Percentiles rank a stretch among this genome's conserved stretches.
phyloP scores from a whole-genome alignment of 2,888 invertebrate genomes.

The Colostygia pectinataria region DNA sequence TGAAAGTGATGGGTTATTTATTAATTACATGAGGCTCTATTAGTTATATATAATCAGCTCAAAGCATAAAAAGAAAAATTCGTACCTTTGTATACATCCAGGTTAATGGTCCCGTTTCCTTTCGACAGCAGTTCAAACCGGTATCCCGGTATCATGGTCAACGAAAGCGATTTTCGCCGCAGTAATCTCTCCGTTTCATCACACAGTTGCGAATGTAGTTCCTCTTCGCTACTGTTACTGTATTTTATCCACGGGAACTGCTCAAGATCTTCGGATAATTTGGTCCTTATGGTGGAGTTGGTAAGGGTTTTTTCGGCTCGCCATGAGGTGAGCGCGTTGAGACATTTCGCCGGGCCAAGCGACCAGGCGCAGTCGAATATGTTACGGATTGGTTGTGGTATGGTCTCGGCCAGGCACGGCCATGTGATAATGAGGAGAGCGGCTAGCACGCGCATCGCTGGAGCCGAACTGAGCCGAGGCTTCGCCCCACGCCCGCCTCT shows the following conservation, averaged over 20 bases:
- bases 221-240: slow-evolving; percentile 67
- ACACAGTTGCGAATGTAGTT: slow-evolving; percentile 75
- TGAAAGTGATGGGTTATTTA: too few species aligned
- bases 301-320: slow-evolving; percentile 67
- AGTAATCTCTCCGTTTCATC: slow-evolving; percentile 77
- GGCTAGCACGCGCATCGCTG: slow-evolving; percentile 75
- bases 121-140: slow-evolving; percentile 77
- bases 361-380: slow-evolving; percentile 52
- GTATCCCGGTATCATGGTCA: slow-evolving; percentile 78
- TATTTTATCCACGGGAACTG: slow-evolving; percentile 72
- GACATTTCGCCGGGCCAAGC: slow-evolving; percentile 78
- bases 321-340: slow-evolving; percentile 81
- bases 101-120: slow-evolving; percentile 71
- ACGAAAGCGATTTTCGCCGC: slow-evolving; percentile 70
- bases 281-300: slow-evolving; percentile 36
- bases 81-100: slow-evolving; percentile 78
- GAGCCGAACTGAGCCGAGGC: slow-evolving; percentile 59
- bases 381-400: slow-evolving; percentile 44
- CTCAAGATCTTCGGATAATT: slow-evolving; percentile 54
- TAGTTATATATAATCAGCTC: too few species aligned
- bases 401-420: slow-evolving; percentile 46
- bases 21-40: too few species aligned
- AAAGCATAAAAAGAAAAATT: background rate
- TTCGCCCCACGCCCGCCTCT: slow-evolving; percentile 36
- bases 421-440: slow-evolving; percentile 61